Conservation (phyloP, 2,888 invertebrate species). For the Eristalis arbustorum region DNA sequence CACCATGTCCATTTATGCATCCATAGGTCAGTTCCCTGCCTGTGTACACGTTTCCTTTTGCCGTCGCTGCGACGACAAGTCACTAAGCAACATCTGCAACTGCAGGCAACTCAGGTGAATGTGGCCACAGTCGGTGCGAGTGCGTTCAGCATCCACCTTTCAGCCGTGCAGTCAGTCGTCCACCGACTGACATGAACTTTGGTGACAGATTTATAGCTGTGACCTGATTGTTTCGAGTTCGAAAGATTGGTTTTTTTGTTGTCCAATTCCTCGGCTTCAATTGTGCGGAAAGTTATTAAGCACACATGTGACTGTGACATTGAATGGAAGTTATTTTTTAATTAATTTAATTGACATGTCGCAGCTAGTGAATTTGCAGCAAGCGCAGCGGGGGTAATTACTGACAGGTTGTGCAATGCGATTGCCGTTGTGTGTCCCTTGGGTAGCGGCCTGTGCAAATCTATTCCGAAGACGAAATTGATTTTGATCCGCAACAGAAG, state of each 20-base stretch:
- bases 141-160: constrained; percentile 8
- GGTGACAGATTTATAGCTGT: constrained; percentile 64
- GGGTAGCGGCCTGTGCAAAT: neutral
- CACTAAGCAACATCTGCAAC: neutral
- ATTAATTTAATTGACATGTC: constrained; percentile 60
- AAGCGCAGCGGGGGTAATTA: constrained; percentile 28
- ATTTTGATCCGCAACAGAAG: neutral
- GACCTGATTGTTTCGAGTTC: constrained; percentile 45
- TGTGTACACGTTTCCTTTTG: neutral
- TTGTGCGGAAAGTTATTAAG: constrained; percentile 57
- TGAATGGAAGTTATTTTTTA: constrained; percentile 48
- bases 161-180: neutral
- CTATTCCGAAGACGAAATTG: constrained; percentile 11
- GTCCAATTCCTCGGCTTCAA: constrained; percentile 42
- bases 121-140: neutral
- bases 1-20: constrained; percentile 32
- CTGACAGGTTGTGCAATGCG: constrained; percentile 48
- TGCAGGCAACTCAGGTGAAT: neutral
- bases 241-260: constrained; percentile 56
- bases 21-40: constrained; percentile 2
- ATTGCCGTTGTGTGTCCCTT: constrained; percentile 18
- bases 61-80: neutral
- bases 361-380: neutral
- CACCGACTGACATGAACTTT: constrained; percentile 57
- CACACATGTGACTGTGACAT: constrained; percentile 40